These are phyloP conservation scores for Pachypeltis micranthus DNA, from an alignment of 1,140 invertebrate genomes.

Conservation along the genomic window DNA sequence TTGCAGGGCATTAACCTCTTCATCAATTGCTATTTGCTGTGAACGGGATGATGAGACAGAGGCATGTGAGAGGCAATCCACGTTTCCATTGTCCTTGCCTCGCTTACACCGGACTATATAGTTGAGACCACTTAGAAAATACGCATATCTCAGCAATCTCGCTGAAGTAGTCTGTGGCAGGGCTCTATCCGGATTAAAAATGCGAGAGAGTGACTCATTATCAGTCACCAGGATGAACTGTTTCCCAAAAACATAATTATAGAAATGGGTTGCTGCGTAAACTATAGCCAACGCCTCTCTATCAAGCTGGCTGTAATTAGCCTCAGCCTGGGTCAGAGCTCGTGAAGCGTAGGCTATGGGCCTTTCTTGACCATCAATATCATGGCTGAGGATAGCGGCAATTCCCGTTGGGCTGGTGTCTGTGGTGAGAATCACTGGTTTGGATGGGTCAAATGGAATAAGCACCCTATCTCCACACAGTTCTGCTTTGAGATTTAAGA, in stretches of 20 bases:
- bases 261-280: constrained; percentile 38
- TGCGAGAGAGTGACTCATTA: constrained; percentile 30
- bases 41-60: not conserved
- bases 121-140: constrained; percentile 26
- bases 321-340: constrained; percentile 36
- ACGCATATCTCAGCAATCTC: constrained; percentile 25
- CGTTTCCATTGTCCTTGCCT: constrained; percentile 23
- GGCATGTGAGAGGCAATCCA: constrained; percentile 13
- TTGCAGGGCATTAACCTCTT: not conserved
- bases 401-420: constrained; percentile 32
- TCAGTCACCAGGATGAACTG: too few species aligned
- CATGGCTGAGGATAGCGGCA: constrained; percentile 30
- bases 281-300: constrained; percentile 41
- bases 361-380: constrained; percentile 33
- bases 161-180: constrained; percentile 26
- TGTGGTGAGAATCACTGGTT: too few species aligned
- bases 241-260: constrained; percentile 34
- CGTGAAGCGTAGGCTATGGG: constrained; percentile 39
- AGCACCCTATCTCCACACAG: constrained; percentile 37
- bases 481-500: constrained; percentile 35
- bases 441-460: too few species aligned
- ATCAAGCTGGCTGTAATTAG: constrained; percentile 41
- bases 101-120: constrained; percentile 24
- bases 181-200: constrained; percentile 29
- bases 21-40: not conserved